A percentile compares a stretch with the other conserved stretches of the same genome.
phyloP scores from a whole-genome alignment of 2,888 invertebrate genomes.

The Acrobasis repandana region DNA sequence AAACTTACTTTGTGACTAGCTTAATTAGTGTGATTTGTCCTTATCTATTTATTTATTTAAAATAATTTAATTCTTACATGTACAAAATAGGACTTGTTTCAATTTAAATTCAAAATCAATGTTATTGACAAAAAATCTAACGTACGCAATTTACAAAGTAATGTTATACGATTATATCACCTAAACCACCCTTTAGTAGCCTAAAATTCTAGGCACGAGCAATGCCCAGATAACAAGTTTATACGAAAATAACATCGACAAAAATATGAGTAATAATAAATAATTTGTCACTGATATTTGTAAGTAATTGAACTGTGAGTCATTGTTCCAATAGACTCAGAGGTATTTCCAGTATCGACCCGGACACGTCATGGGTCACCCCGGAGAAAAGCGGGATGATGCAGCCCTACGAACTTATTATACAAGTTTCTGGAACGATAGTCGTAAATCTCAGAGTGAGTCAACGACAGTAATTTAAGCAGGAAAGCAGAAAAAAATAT shows the following conservation, averaged over 20 bases:
- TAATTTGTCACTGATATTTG: constrained; percentile 19
- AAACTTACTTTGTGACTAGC: too few relatives aligned
- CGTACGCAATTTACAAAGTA: too few relatives aligned
- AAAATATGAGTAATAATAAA: background rate
- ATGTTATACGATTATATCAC: too few relatives aligned
- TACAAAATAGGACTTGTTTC: too few relatives aligned
- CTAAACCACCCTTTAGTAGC: too few relatives aligned
- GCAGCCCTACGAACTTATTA: constrained; percentile 29
- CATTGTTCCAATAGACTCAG: constrained; percentile 36
- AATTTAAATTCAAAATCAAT: too few relatives aligned
- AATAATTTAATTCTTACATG: too few relatives aligned
- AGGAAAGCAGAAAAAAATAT: background rate
- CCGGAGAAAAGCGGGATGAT: constrained; percentile 41
- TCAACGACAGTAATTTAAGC: background rate
- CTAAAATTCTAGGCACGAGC: too few relatives aligned
- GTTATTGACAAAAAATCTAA: too few relatives aligned
- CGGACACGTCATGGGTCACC: constrained; percentile 52
- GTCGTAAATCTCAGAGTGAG: constrained; percentile 22
- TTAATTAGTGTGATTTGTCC: too few relatives aligned
- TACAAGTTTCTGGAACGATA: constrained; percentile 31
- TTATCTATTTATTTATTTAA: too few relatives aligned
- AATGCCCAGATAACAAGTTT: background rate
- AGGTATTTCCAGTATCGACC: constrained; percentile 60
- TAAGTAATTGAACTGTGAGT: constrained; percentile 33
- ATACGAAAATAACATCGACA: background rate